phyloP scores from a whole-genome alignment of 1,140 invertebrate species.

The Trichogramma pretiosum region DNA sequence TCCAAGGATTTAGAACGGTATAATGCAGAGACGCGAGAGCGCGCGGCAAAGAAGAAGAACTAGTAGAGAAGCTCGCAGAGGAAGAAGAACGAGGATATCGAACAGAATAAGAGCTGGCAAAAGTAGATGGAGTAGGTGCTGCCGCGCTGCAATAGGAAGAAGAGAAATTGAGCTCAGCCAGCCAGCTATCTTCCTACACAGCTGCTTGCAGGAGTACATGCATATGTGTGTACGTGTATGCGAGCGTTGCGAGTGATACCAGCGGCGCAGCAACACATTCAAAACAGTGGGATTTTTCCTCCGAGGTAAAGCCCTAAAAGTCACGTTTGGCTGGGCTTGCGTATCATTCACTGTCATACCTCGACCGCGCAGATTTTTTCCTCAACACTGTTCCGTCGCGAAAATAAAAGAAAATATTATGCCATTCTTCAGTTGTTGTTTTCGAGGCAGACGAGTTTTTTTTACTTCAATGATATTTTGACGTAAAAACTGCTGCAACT shows the following conservation, averaged over 20 bases:
- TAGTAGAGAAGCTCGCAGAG: neutral
- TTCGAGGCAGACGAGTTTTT: no score
- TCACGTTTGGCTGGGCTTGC: constrained; percentile 36
- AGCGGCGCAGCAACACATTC: constrained; percentile 28
- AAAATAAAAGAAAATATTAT: no score
- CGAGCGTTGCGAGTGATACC: no score
- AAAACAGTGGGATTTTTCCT: constrained; percentile 44
- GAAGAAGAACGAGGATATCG: constrained; percentile 14
- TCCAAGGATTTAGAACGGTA: no score
- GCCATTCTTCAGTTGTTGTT: no score
- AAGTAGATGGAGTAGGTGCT: constrained; percentile 11
- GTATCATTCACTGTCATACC: constrained; percentile 39
- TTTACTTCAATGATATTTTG: neutral
- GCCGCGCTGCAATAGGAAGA: no score
- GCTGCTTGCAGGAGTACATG: no score
- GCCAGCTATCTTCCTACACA: no score
- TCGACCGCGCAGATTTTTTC: no score
- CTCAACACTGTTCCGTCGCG: no score
- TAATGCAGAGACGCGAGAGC: constrained; percentile 1
- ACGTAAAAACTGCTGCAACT: neutral
- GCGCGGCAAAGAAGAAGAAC: constrained; percentile 3
- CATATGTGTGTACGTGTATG: no score
- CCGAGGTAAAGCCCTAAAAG: constrained; percentile 29
- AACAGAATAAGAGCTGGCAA: constrained; percentile 14
- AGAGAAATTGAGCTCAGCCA: constrained; percentile 19